Conservation (phyloP, 2,888 invertebrate genomes). For the Drosophila phalerata region DNA sequence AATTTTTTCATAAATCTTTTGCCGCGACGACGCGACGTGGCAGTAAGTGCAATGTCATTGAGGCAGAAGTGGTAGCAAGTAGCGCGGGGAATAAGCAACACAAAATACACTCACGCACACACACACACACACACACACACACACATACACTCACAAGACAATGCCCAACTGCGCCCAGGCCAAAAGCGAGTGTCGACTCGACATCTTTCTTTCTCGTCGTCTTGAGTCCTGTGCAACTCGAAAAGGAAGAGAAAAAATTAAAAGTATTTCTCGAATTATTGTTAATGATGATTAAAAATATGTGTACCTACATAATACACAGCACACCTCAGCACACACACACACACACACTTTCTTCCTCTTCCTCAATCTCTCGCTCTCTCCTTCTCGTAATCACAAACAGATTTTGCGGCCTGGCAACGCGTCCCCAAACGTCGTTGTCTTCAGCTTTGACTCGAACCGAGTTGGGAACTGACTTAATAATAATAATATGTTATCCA, state of each 20-base stretch:
- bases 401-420: constrained; percentile 49
- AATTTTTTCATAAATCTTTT: constrained; percentile 77
- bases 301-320: constrained; percentile 69
- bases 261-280: constrained; percentile 84
- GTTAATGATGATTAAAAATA: constrained; percentile 85
- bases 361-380: neutral
- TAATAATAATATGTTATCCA: constrained; percentile 32
- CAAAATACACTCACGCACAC: constrained; percentile 30
- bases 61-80: constrained; percentile 68
- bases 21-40: constrained; percentile 46
- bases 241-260: constrained; percentile 60
- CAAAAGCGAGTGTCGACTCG: constrained; percentile 29
- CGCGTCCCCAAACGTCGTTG: constrained; percentile 48
- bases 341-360: constrained; percentile 25
- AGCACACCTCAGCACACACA: constrained; percentile 59
- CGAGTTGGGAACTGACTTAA: constrained; percentile 50
- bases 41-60: constrained; percentile 78
- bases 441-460: constrained; percentile 37
- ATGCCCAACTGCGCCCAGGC: constrained; percentile 45
- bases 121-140: constrained; percentile 18
- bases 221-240: constrained; percentile 39
- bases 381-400: constrained; percentile 39
- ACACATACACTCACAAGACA: constrained; percentile 28
- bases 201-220: constrained; percentile 25
- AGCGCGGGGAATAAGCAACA: constrained; percentile 59